Conservation (phyloP, 2,113 vertebrate genomes). For the Rostratula benghalensis region DNA sequence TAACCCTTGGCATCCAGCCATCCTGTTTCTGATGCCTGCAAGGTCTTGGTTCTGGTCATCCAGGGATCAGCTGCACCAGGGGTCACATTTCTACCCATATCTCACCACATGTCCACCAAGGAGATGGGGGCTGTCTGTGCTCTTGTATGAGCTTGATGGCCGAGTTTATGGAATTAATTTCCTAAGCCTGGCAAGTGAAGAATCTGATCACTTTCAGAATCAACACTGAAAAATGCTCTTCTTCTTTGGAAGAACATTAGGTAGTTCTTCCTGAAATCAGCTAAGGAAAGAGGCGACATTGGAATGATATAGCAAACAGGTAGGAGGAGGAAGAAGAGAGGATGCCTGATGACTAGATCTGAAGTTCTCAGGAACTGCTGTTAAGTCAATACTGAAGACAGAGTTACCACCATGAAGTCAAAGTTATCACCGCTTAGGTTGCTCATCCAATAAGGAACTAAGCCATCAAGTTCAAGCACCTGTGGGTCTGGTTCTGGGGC, state of each 20-base stretch:
- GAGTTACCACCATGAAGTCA: background rate
- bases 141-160: background rate
- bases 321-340: background rate
- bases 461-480: background rate
- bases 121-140: too few species aligned
- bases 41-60: background rate
- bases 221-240: background rate
- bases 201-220: background rate
- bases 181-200: background rate
- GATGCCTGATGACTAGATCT: background rate
- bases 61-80: background rate
- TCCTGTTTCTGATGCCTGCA: background rate
- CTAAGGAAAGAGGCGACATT: background rate
- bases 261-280: background rate
- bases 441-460: background rate
- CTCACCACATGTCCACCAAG: background rate
- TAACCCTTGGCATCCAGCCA: background rate
- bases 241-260: background rate
- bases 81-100: background rate
- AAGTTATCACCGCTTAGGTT: background rate
- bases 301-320: background rate
- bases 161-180: background rate
- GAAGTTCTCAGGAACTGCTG: background rate
- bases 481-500: conserved; percentile 12
- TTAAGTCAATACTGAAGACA: background rate